Evolutionary conservation across 2,797 vertebrate species (phyloP).

Genomic region (Sphaeramia orbicularis): DNA sequence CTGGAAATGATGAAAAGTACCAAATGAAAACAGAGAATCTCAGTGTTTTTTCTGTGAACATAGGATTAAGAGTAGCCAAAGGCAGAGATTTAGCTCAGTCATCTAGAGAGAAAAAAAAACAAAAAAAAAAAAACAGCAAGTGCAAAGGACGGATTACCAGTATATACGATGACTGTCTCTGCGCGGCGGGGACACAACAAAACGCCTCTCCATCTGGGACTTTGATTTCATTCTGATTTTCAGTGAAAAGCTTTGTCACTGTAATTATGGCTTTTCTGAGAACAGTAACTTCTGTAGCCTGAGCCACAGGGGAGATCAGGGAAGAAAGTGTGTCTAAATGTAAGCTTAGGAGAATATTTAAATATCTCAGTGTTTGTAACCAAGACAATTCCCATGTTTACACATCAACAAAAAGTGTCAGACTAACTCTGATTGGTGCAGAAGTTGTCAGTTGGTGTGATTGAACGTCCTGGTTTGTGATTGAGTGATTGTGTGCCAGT

Average conservation of each 20-base stretch:
- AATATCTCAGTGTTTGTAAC: constrained; percentile 25
- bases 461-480: constrained; percentile 43
- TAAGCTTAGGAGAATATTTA: constrained; percentile 28
- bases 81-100: constrained; percentile 66
- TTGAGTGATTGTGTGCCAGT: constrained; percentile 52
- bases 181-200: constrained; percentile 32
- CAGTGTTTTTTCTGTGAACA: constrained; percentile 56
- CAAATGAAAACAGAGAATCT: constrained; percentile 56
- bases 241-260: constrained; percentile 55
- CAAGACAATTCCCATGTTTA: constrained; percentile 41
- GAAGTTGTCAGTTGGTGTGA: constrained; percentile 44
- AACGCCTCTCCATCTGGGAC: constrained; percentile 63
- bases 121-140: constrained; percentile 58
- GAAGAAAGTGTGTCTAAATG: not conserved
- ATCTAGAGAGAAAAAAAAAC: too few species aligned
- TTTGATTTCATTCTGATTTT: constrained; percentile 44
- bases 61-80: constrained; percentile 68
- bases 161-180: constrained; percentile 42
- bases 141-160: constrained; percentile 67
- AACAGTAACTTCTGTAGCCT: constrained; percentile 42
- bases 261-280: constrained; percentile 62
- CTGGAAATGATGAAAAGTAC: constrained; percentile 57
- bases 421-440: constrained; percentile 49
- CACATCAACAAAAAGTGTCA: constrained; percentile 35
- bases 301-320: constrained; percentile 30